A percentile compares a stretch with the other conserved stretches of the same genome.
Conservation (phyloP, 2,113 vertebrate species). For the Orcinus orca region DNA sequence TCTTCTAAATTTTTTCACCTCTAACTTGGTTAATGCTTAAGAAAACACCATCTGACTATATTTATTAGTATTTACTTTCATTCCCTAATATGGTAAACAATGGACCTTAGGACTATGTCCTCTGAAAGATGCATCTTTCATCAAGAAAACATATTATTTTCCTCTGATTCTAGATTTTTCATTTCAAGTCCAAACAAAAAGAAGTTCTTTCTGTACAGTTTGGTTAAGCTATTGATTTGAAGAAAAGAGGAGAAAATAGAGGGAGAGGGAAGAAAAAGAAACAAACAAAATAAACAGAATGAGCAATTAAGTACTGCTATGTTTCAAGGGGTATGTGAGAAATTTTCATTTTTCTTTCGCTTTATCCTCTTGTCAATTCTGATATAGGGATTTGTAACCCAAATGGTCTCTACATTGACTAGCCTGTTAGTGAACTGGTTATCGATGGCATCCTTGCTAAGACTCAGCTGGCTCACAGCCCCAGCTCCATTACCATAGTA, state of each 20-base stretch:
- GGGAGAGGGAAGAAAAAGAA: not conserved
- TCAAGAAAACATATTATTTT: conserved; percentile 7
- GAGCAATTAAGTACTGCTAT: not conserved
- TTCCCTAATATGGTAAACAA: not conserved
- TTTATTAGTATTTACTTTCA: not conserved
- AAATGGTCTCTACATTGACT: not conserved
- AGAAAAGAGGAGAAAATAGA: not conserved
- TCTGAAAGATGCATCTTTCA: not conserved
- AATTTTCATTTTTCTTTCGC: not conserved
- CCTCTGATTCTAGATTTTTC: not conserved
- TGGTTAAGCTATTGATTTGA: not conserved
- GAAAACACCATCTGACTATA: not conserved
- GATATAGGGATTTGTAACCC: not conserved
- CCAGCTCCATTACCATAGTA: accelerated
- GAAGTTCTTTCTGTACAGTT: not conserved
- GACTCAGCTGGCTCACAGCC: not conserved
- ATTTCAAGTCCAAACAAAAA: not conserved
- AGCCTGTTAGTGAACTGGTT: no score
- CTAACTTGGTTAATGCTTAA: not conserved
- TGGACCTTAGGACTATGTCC: not conserved
- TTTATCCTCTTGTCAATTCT: not conserved
- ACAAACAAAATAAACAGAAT: not conserved
- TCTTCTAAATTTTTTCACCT: not conserved
- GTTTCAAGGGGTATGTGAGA: not conserved
- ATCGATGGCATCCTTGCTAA: not conserved